phyloP scores from a whole-genome alignment of 2,797 vertebrate genomes.

The Liasis olivaceus region DNA sequence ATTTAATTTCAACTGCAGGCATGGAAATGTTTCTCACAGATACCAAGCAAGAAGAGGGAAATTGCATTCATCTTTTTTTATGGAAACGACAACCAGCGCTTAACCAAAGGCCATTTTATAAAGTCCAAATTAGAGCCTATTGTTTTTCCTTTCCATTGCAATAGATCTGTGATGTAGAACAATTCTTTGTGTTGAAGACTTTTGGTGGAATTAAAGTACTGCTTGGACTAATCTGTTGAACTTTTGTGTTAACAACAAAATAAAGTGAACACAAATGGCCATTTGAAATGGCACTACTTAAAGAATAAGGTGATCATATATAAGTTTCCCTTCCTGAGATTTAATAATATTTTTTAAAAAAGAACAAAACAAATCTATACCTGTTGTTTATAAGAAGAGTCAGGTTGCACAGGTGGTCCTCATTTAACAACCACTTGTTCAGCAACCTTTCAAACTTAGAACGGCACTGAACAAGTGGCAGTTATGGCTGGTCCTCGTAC shows the following conservation, averaged over 20 bases:
- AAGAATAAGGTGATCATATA: neutral
- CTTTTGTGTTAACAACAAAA: neutral
- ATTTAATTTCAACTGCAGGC: conserved; percentile 29
- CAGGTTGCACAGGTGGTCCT: neutral
- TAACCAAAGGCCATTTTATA: conserved; percentile 2
- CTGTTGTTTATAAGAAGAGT: neutral
- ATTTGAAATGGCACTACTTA: neutral
- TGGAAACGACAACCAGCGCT: neutral
- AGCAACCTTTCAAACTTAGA: neutral
- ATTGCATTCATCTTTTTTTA: conserved; percentile 8
- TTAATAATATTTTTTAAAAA: neutral
- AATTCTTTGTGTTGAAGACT: conserved; percentile 20
- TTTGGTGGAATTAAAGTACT: neutral
- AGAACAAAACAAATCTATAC: neutral
- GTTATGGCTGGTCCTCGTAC: neutral
- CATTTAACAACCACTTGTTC: neutral
- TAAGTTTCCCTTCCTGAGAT: neutral
- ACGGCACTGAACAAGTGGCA: neutral
- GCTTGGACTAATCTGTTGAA: neutral
- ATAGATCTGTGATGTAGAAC: neutral
- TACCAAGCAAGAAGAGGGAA: conserved; percentile 38
- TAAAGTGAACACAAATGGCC: neutral
- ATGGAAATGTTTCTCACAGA: conserved; percentile 26
- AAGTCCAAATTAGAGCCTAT: conserved; percentile 24
- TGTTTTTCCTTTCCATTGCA: conserved; percentile 23